These are phyloP conservation scores for Maniola jurtina DNA, from an alignment of 1,140 invertebrate genomes.

Conservation along the genomic window DNA sequence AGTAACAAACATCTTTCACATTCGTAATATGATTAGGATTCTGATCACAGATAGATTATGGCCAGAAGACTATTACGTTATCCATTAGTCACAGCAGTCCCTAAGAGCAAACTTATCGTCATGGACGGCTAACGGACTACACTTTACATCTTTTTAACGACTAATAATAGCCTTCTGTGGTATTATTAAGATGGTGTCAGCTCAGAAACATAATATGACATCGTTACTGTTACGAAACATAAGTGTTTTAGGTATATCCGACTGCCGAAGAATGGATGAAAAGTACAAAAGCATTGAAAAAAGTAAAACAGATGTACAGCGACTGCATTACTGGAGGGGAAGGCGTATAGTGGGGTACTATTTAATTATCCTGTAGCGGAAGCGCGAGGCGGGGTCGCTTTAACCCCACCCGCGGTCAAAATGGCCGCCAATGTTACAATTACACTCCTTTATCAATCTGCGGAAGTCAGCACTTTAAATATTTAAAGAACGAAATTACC, in stretches of 20 bases:
- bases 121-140: no score
- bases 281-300: conserved; percentile 23
- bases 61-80: no score
- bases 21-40: no score
- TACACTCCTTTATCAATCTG: conserved; percentile 55
- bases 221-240: neutral
- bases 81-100: no score
- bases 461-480: conserved; percentile 58
- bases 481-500: conserved; percentile 45
- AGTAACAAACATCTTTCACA: no score
- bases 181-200: neutral
- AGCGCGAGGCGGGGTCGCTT: conserved; percentile 70
- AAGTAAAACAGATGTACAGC: conserved; percentile 51
- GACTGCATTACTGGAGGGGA: conserved; percentile 58
- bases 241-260: conserved; percentile 9
- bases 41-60: no score
- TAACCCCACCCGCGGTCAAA: conserved; percentile 74
- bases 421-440: conserved; percentile 72
- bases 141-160: neutral
- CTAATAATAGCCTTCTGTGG: neutral
- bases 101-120: no score
- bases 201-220: neutral
- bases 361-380: conserved; percentile 74
- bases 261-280: conserved; percentile 3
- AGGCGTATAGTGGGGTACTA: conserved; percentile 67